Base-by-base conservation (phyloP, 2,797 vertebrate genomes). In the Phoeniculus purpureus region DNA sequence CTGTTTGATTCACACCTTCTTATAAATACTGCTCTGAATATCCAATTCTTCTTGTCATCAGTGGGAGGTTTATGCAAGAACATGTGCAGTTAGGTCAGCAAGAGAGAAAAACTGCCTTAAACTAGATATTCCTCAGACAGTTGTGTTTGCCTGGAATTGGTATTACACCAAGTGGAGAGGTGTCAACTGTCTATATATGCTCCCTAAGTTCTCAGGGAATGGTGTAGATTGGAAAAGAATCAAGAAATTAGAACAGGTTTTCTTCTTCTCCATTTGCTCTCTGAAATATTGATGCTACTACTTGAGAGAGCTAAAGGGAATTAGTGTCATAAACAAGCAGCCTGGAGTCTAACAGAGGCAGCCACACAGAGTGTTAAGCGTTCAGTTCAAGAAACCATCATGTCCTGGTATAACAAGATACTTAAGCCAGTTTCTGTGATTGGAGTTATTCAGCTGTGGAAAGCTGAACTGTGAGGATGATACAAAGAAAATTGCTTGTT, bases 311-410 rank as follows among this genome's bases (percentile, higher is more conserved):
- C 62, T 87, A 18, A 89, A 89, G 56, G 85, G 74, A 95, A 67
- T 70, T 73, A 83, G 11, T 81, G 79, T 70, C 45, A 73, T 86
- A 81, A 95, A 87, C 73, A 89, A 93, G 64, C 71, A 87, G 60
- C 58, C 70, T 79, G 59, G 34, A 85, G 77, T 73, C 52, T 75
- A 72, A 78, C 19, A 75, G 87, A 75, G 45, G 40, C 85, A 89
- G 60, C 56, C 56, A 85, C 0, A 0, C 50, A 50, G 34, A 43
- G 32, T 66, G 52, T 76, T 85, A 85, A 79, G 59, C 3, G 6
- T 76, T 87, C 66, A 26, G 51, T 73, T 85, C 52, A 73, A 91
- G 68, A 92, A 90, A 66, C 59, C 62, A 60, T 74, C 10, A 2
- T 85, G 52, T 66, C 67, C 74, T 59, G 27, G 23, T 83, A 7